Conservation (phyloP, 2,113 vertebrate species). For the Numida meleagris region DNA sequence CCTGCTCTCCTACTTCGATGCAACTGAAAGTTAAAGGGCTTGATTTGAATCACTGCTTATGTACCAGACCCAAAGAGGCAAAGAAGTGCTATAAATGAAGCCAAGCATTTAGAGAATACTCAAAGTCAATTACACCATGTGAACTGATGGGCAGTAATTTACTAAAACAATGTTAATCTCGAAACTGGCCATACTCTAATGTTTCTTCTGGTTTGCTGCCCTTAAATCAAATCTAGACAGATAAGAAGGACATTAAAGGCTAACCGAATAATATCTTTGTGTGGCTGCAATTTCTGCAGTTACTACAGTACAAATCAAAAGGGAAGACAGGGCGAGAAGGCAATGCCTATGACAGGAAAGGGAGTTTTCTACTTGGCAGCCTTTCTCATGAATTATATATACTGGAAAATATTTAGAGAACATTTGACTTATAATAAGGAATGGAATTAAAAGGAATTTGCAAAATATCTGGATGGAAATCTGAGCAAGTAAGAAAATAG, state of each 20-base stretch:
- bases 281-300: neutral
- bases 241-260: neutral
- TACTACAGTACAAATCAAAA: neutral
- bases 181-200: neutral
- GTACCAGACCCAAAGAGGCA: neutral
- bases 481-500: neutral
- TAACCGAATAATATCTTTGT: neutral
- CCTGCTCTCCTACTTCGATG: neutral
- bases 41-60: neutral
- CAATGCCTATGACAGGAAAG: neutral
- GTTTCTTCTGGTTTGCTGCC: neutral
- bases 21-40: neutral
- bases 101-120: neutral
- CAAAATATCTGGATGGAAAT: neutral
- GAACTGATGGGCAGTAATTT: neutral
- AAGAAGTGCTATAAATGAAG: neutral
- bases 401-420: neutral
- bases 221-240: neutral
- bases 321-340: neutral
- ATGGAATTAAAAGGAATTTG: neutral
- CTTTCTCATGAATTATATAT: neutral
- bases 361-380: neutral
- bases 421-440: neutral
- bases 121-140: neutral
- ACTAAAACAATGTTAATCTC: neutral